These are phyloP conservation scores for Coremacera marginata DNA, from an alignment of 2,888 invertebrate genomes.

Conservation along the genomic window DNA sequence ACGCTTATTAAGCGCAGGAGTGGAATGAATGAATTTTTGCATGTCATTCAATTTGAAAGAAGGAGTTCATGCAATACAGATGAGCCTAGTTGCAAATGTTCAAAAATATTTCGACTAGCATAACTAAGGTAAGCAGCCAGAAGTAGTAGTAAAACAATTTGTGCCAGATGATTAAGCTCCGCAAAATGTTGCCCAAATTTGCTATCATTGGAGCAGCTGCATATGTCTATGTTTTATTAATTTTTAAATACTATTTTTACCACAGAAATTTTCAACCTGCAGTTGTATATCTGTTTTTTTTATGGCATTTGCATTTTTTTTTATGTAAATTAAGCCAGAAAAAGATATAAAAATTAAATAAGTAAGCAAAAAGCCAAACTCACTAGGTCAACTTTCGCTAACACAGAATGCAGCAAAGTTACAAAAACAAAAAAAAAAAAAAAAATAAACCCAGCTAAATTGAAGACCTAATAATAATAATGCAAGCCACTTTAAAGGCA, in stretches of 20 bases:
- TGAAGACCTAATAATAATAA: conserved; percentile 4
- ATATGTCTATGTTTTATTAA: not conserved
- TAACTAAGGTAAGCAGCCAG: not conserved
- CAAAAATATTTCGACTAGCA: too few species aligned
- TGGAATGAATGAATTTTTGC: too few species aligned
- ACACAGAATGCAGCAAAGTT: conserved; percentile 55
- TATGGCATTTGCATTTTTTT: not conserved
- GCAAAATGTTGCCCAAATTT: not conserved
- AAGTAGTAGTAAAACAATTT: not conserved
- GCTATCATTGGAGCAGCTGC: not conserved
- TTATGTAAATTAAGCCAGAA: not conserved
- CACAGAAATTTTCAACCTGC: not conserved
- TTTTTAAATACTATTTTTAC: not conserved
- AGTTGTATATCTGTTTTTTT: too few species aligned
- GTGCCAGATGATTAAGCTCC: not conserved
- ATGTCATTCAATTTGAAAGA: too few species aligned
- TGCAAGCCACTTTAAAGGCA: conserved; percentile 30
- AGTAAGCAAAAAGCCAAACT: not conserved
- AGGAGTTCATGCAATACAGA: too few species aligned
- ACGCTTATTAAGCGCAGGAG: too few species aligned
- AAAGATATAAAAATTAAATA: not conserved
- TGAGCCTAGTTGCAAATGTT: too few species aligned
- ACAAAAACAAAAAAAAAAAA: conserved; percentile 34
- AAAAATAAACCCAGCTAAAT: conserved; percentile 1
- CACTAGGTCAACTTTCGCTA: conserved; percentile 67